Evolutionary conservation across 2,797 vertebrate species (phyloP), one percentile per base, ranked within the genome.

Genomic region (Dendrocincla tyrannina): DNA sequence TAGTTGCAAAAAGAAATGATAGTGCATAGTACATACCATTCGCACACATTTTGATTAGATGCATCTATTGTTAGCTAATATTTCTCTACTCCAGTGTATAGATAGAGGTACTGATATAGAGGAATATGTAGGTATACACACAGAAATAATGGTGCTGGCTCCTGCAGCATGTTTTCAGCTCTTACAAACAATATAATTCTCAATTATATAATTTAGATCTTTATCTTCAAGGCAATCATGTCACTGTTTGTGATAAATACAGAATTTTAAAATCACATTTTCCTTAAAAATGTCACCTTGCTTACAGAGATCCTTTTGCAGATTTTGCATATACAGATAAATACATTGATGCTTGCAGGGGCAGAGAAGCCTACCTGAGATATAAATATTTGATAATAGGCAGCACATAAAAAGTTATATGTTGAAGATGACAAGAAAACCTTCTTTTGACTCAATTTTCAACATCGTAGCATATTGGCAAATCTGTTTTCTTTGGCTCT

Each of bases 1-100:
- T 98, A 98, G 97, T 97, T 98, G 96, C 97, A 97, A 97, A 96
- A 98, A 97, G 95, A 97, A 96, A 95, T 96, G 96, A 97, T 96
- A 95, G 97, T 91, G 95, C 97, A 96, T 85, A 91, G 96, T 97
- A 97, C 90, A 74, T 95, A 97, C 94, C 95, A 97, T 95, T 97
- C 96, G 96, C 87, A 91, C 94, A 97, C 95, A 94, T 97, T 98
- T 98, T 97, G 98, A 98, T 98, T 98, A 98, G 94, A 89, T 91
- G 77, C 96, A 96, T 95, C 97, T 97, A 95, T 97, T 98, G 77
- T 93, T 92, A 94, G 69, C 67, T 95, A 95, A 83, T 91, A 92
- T 95, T 96, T 84, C 75, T 79, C 64, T 93, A 91, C 96, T 81
- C 74, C 37, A 91, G 59, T 91, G 93, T 94, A 96, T 91, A 97